phyloP scores from a whole-genome alignment of 2,888 invertebrate genomes.

The Bruchidius siliquastri region DNA sequence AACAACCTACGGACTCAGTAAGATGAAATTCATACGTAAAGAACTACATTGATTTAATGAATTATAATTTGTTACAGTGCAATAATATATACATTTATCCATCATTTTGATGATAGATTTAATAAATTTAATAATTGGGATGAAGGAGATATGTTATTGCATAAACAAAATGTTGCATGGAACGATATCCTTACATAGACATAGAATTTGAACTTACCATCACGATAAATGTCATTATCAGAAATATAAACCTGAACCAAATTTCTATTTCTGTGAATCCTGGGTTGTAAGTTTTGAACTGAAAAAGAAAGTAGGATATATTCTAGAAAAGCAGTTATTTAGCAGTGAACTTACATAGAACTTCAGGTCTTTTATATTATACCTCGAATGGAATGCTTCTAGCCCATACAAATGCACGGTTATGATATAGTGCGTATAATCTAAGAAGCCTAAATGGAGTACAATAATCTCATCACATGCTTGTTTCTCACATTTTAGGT shows the following conservation, averaged over 20 bases:
- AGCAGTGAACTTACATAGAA: constrained; percentile 69
- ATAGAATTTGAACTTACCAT: constrained; percentile 63
- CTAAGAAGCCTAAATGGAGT: constrained; percentile 83
- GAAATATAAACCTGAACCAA: constrained; percentile 93
- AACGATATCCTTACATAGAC: background rate
- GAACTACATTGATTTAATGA: no score
- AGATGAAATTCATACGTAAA: no score
- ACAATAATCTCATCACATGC: constrained; percentile 84
- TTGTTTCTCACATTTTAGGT: constrained; percentile 74
- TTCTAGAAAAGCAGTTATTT: background rate
- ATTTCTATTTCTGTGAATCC: constrained; percentile 96
- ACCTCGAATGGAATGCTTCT: constrained; percentile 77
- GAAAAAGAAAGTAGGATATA: constrained; percentile 43
- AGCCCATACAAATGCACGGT: constrained; percentile 81
- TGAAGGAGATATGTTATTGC: no score
- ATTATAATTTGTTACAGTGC: no score
- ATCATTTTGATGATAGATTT: no score
- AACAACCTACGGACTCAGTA: no score
- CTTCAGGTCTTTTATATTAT: constrained; percentile 75
- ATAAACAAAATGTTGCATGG: background rate
- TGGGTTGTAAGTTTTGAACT: constrained; percentile 96
- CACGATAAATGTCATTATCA: constrained; percentile 78
- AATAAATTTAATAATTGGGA: no score
- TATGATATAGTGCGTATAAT: constrained; percentile 83
- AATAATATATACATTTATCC: no score